Base-by-base conservation (phyloP, 1,140 invertebrate species). In the Neomicropteryx cornuta region DNA sequence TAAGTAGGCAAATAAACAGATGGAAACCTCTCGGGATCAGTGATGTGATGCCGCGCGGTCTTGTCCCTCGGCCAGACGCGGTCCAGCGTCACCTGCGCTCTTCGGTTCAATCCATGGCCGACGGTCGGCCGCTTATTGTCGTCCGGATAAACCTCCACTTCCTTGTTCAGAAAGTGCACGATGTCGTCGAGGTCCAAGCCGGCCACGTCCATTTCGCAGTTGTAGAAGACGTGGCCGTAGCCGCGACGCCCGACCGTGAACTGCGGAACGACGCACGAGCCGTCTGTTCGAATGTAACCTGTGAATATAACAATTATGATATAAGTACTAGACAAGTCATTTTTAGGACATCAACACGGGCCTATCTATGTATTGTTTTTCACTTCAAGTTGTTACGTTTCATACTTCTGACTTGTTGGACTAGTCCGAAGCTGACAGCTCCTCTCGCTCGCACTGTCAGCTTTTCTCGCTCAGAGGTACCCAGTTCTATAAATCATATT, bases 21-120 rank as follows among this genome's bases (percentile, higher is more conserved):
- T n/a, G n/a, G n/a, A n/a, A 20, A 65, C 46, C 83, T 74, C 17
- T 83, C 72, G 0, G 84, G 74, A 57, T 89, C 84, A 33, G 81
- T 91, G 18, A 98, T 87, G 2, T 82, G 75, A 38, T 79, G 69
- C 16, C 81, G 77, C 18, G 78, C 77, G 2, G 79, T 79, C 66
- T 94, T 95, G 58, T 96, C 88, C 13, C 78, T 66, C 0, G 96
- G 95, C 87, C 90, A 99, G 2, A 99, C 89, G 47, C 86, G 73
- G 58, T 97, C 90, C 22, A 99, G 60, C 0, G 91, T 96, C 1
- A 92, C 83, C 58, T 96, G 83, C 3, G 96, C 95, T 22, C 79
- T 78, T 17, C 88, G 73, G 67, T 99, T 99, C 3, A 99, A 62
- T 0, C 87, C 94, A 38, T 79, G 61, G 0, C 94, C 94, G 5